Percentiles rank a stretch among this genome's conserved stretches.
Conservation (phyloP, 2,113 vertebrate species). For the Sclerurus mexicanus region DNA sequence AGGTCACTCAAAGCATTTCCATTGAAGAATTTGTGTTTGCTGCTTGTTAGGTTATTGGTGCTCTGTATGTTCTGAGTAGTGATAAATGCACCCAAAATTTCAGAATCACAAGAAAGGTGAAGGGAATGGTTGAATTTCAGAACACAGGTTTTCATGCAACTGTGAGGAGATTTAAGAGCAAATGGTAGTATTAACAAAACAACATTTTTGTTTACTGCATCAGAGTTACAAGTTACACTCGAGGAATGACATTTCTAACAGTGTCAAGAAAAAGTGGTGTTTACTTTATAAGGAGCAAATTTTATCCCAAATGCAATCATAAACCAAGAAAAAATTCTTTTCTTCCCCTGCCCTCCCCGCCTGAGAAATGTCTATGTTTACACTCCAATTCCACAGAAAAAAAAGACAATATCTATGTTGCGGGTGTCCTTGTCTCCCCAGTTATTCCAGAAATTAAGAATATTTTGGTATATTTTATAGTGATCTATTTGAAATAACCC, state of each 20-base stretch:
- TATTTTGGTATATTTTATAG: neutral
- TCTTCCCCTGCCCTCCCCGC: too few relatives aligned
- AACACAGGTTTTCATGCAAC: slow-evolving; percentile 26
- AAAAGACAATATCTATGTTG: neutral
- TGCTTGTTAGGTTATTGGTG: neutral
- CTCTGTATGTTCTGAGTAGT: neutral
- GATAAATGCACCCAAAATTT: neutral
- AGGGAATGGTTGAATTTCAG: neutral
- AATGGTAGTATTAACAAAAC: slow-evolving; percentile 41
- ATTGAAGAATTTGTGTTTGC: slow-evolving; percentile 18
- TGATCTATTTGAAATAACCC: neutral
- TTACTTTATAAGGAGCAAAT: slow-evolving; percentile 29
- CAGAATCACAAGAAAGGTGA: neutral
- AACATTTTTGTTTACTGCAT: slow-evolving; percentile 61
- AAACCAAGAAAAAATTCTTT: slow-evolving; percentile 2
- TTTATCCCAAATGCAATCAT: neutral
- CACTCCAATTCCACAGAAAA: neutral
- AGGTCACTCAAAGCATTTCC: neutral
- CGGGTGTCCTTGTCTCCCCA: neutral
- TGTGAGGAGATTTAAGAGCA: slow-evolving; percentile 22
- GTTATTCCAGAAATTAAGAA: neutral
- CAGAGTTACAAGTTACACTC: slow-evolving; percentile 30
- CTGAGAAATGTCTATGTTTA: neutral
- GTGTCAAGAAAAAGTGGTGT: slow-evolving; percentile 6
- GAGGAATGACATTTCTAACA: slow-evolving; percentile 35